These are phyloP conservation scores for Cherax quadricarinatus DNA, from an alignment of 1,140 invertebrate species.

Conservation along the genomic window DNA sequence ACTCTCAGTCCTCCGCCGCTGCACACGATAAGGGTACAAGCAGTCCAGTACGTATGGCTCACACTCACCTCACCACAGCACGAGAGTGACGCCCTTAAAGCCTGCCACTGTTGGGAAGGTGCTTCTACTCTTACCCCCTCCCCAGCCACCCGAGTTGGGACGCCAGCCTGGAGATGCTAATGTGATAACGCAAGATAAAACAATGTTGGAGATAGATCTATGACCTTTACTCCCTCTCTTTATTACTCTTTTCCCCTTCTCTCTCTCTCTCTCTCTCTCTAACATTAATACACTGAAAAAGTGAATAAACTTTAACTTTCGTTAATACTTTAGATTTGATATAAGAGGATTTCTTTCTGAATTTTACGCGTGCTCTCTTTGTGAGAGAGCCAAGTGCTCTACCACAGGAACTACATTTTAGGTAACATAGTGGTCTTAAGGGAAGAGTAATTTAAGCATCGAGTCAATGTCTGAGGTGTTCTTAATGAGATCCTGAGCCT, in stretches of 20 bases:
- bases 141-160: background rate
- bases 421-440: too few species aligned
- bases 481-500: too few species aligned
- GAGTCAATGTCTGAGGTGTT: too few species aligned
- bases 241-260: background rate
- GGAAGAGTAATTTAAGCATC: too few species aligned
- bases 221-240: background rate
- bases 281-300: too few species aligned
- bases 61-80: background rate
- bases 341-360: too few species aligned
- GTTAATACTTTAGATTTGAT: too few species aligned
- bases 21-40: background rate
- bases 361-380: too few species aligned
- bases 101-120: background rate
- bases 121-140: background rate
- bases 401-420: too few species aligned
- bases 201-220: background rate
- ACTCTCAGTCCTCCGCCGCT: background rate
- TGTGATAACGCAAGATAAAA: conserved; percentile 3
- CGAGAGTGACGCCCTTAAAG: background rate
- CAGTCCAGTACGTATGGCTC: background rate
- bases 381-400: too few species aligned
- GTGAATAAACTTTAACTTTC: too few species aligned
- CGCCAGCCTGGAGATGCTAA: background rate
- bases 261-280: too few species aligned